Base-by-base conservation (phyloP, 64 coral and sea anemone genomes). In the Trachythela sp. region DNA sequence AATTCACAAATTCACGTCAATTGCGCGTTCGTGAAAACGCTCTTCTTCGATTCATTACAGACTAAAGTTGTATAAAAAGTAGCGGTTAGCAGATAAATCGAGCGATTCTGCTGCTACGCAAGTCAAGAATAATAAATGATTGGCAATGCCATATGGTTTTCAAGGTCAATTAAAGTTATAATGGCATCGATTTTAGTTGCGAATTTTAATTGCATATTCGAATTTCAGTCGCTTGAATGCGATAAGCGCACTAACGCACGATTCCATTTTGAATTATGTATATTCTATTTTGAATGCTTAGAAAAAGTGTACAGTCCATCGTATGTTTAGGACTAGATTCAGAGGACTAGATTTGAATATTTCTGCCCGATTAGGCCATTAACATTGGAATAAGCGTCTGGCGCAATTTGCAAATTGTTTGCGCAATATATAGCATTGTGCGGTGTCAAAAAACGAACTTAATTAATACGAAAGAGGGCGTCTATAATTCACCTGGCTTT, bases 401-500 rank as follows among this genome's bases (percentile, higher is more conserved):
- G 20, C 30, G 37, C 31, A 80, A 80, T 80, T 37, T 80, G 37
- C 4, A 80, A 35, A 80, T 36, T 35, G 33, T 80, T 80, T 80
- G 71, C 26, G 33, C 56, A 0, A 20, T 20, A 37, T 30, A 29
- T 80, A 35, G 37, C 30, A 39, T 37, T 80, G 9, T 20, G 75
- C 75, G 31, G 75, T 80, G 75, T 14, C 31, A 37, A 37, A 80
- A 37, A 13, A 15, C 8, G 2, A 80, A 80, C 75, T 80, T 80
- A 80, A 80, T 80, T 80, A 80, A 80, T 80, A 80, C 35, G 75
- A 35, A 80, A 80, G 30, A 80, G 15, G 2, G 75, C 37, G 33
- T 80, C 56, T 64, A 27, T 80, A 39, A 37, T 80, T 34, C 75
- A 80, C 75, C 75, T 80, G 75, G 75, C 75, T 37, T 80, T 14